These are phyloP conservation scores for Druon quercuslanigerum DNA, from an alignment of 1,140 invertebrate genomes.

Conservation along the genomic window DNA sequence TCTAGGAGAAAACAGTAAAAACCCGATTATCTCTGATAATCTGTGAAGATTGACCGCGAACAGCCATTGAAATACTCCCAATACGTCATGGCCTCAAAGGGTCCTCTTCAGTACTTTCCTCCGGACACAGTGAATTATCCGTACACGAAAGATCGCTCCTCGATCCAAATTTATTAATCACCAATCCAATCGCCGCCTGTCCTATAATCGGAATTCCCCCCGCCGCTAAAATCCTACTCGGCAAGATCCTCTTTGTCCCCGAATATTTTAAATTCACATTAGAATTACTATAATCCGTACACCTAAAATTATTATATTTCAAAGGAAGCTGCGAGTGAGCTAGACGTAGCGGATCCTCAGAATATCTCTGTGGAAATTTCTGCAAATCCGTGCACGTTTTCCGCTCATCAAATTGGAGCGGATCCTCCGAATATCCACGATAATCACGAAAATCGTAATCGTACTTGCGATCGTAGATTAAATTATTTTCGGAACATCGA, in stretches of 20 bases:
- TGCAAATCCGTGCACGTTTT: constrained; percentile 56
- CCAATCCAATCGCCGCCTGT: constrained; percentile 66
- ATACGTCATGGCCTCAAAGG: neutral
- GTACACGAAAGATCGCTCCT: neutral
- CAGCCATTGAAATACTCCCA: neutral
- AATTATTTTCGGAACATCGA: constrained; percentile 67
- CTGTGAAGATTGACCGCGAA: no score
- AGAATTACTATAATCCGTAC: constrained; percentile 53
- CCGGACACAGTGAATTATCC: neutral
- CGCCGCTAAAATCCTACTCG: constrained; percentile 35
- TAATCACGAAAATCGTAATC: constrained; percentile 63
- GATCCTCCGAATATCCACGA: constrained; percentile 64
- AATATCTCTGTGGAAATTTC: constrained; percentile 68
- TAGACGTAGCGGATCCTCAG: constrained; percentile 62
- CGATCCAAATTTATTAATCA: constrained; percentile 60
- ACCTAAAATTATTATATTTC: constrained; percentile 66
- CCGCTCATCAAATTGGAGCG: constrained; percentile 41
- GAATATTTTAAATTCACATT: constrained; percentile 59
- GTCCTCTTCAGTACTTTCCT: neutral
- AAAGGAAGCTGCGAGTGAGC: constrained; percentile 53
- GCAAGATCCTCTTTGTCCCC: constrained; percentile 38
- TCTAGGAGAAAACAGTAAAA: no score
- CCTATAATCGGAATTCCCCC: constrained; percentile 69
- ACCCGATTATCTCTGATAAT: no score
- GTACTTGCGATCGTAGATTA: constrained; percentile 64